Evolutionary conservation across 2,113 vertebrate genomes (phyloP), one percentile per base, ranked within the genome.

Genomic region (Psettodes erumei): DNA sequence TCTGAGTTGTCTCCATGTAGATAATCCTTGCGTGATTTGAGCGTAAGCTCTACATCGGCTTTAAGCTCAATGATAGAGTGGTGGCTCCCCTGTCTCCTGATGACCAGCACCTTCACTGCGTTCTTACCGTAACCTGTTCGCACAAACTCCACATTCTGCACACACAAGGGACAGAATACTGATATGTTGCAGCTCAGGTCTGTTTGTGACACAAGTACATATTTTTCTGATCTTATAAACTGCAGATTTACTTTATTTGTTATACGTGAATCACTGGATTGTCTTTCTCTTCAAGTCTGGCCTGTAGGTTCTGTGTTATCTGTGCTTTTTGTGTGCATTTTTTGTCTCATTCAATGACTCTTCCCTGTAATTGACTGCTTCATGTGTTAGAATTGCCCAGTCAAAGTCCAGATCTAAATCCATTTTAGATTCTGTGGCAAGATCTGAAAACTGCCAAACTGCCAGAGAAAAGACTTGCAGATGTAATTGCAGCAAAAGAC

Each of bases 91-190:
- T 96, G 90, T 79, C 78, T 91, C 16, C 86, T 92, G 81, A 98
- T 93, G 27, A 93, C 91, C 71, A 99, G 90, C 71, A 99, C 92
- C 85, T 96, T 98, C 58, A 99, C 95, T 1, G 85, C 74, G 38
- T 99, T 96, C 86, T 98, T 99, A 30, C 98, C 97, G 65, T 99
- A 99, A 64, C 96, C 96, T 0, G 96, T 98, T 64, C 70, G 93
- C 69, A 97, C 96, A 86, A 98, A 96, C 90, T 97, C 95, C 71
- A 96, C 81, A 33, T 96, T 92, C 97, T 98, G 86, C 53, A 83
- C 27, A 85, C 43, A 35, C 10, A 54, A 43, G 37, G 6, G 40
- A 16, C 28, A 33, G 2, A 54, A n/a, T 21, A 63, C 13, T 23
- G 50, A 18, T 38, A 64, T 12, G 27, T 12, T 8, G 21, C 21